phyloP scores from a whole-genome alignment of 2,113 vertebrate species.

The pig (Sus scrofa) region T2T-Sscrofa CM000822.6:78340501-78341000 shows the following conservation, averaged over 20 bases:
- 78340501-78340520: background rate
- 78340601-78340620: too few species aligned
- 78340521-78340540: background rate
- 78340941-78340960: background rate
- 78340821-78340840: background rate
- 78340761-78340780: background rate
- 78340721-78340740: background rate
- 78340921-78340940: fast-evolving
- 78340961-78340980: background rate
- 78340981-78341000: background rate
- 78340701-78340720: background rate
- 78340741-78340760: background rate
- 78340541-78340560: background rate
- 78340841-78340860: background rate
- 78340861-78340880: background rate
- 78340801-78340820: background rate
- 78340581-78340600: background rate
- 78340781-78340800: fast-evolving
- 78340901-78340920: background rate
- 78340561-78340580: background rate
- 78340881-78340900: too few species aligned
- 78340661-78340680: background rate
- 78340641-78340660: background rate
- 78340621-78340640: too few species aligned
- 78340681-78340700: background rate